Evolutionary conservation across 1,140 invertebrate genomes (phyloP), one percentile per base, ranked within the genome.

Genomic region (Drosophila nannoptera): DNA sequence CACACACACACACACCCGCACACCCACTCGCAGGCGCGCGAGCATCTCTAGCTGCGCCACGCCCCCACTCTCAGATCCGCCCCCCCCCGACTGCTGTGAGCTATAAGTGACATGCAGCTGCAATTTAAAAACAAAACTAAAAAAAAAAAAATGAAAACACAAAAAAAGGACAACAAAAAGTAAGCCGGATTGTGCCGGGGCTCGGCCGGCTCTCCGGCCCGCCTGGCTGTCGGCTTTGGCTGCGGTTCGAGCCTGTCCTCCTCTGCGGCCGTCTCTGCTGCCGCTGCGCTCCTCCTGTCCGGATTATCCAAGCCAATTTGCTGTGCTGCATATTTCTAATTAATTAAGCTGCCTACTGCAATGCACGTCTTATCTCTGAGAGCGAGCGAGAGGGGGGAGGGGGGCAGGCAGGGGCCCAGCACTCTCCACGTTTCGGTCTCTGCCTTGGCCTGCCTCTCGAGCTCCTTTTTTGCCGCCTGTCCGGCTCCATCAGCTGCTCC

Each of bases 61-160:
- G 16, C 43, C 14, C 22, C 16, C 33, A 4, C 22, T 38, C 1
- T 36, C 4, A 36, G 11, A 9, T 35, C 22, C 14, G 8, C 6
- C 33, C 31, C 46, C 38, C 2, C n/a, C 5, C 11, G 61, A 22
- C 9, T 54, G 22, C 42, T 59, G 62, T 58, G 48, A 70, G 75
- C 70, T 78, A 78, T 78, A 76, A 84, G 80, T 83, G 80, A 84
- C 80, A 84, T 84, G 80, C 63, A 78, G 62, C 67, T 70, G 80
- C 69, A 78, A 61, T 84, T 83, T 78, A 73, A 73, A 82, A 75
- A 69, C 9, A 40, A n/a, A 12, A 6, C 11, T 4, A 12, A 5
- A 42, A 2, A 42, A 8, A 43, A n/a, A 43, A 16, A 43, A 12
- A 16, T 14, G 2, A n/a, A 12, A n/a, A n/a, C 11, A 40, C 4